Percentiles rank a stretch among this genome's conserved stretches.
These are phyloP conservation scores for Clavelina lepadiformis DNA, from an alignment of 23 tunicate species.

Conservation along the genomic window DNA sequence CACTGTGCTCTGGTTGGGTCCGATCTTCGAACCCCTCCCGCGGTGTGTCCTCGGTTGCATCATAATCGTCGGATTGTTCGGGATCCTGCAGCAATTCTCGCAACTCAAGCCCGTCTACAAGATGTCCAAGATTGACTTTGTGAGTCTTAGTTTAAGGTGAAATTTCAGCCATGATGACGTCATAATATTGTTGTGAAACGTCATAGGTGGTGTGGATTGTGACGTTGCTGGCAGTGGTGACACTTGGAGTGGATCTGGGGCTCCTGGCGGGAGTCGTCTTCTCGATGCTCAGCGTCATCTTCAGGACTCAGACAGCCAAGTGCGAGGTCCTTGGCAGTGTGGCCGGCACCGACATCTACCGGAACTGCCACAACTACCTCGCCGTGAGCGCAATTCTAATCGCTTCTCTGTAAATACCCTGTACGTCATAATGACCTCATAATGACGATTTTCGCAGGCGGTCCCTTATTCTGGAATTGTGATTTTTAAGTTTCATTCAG, in stretches of 20 bases:
- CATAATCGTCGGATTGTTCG: constrained; percentile 85
- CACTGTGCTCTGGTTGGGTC: constrained; percentile 70
- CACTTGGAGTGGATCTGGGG: constrained; percentile 81
- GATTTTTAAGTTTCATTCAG: constrained; percentile 69
- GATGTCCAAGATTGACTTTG: constrained; percentile 76
- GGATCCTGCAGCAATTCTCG: constrained; percentile 65
- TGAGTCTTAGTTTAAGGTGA: constrained; percentile 24
- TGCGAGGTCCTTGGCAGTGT: constrained; percentile 68
- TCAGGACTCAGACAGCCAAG: constrained; percentile 66
- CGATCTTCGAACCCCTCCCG: constrained; percentile 85
- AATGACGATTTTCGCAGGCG: too few relatives aligned
- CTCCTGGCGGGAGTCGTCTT: constrained; percentile 76
- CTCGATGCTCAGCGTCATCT: constrained; percentile 56
- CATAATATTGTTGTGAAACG: too few relatives aligned
- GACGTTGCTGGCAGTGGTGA: constrained; percentile 52
- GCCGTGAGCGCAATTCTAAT: constrained; percentile 70
- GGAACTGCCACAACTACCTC: constrained; percentile 30
- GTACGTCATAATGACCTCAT: too few relatives aligned
- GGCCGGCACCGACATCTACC: constrained; percentile 62
- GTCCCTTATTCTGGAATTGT: constrained; percentile 42
- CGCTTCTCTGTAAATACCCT: too few relatives aligned
- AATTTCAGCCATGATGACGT: too few relatives aligned
- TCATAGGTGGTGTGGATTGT: constrained; percentile 76
- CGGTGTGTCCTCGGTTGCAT: constrained; percentile 79
- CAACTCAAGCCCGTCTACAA: constrained; percentile 43